phyloP scores from a whole-genome alignment of 2,113 vertebrate genomes.

The Paraplagusia blochii region DNA sequence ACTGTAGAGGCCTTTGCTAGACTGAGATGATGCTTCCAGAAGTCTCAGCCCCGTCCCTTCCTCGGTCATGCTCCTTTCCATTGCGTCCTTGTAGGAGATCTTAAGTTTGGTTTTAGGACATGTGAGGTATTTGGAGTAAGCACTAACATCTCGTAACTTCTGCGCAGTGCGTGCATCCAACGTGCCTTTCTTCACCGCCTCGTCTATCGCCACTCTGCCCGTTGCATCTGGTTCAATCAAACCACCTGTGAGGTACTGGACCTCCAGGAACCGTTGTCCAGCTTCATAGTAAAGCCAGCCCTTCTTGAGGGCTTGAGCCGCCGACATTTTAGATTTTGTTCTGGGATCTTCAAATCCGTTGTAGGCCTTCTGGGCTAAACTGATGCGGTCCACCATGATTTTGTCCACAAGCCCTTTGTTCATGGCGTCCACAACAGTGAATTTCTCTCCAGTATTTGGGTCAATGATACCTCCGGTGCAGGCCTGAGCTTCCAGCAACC shows the following conservation, averaged over 20 bases:
- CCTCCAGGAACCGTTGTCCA: slow-evolving; percentile 94
- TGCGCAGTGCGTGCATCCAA: slow-evolving; percentile 91
- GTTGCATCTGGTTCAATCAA: slow-evolving; percentile 87
- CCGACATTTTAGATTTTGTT: slow-evolving; percentile 97
- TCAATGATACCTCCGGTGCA: slow-evolving; percentile 96
- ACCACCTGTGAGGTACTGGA: slow-evolving; percentile 95
- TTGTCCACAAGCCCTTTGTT: slow-evolving; percentile 90
- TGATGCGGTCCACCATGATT: slow-evolving; percentile 97
- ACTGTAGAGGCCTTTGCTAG: slow-evolving; percentile 95
- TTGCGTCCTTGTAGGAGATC: slow-evolving; percentile 97
- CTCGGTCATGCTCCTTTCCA: slow-evolving; percentile 96
- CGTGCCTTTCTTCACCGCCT: slow-evolving; percentile 88
- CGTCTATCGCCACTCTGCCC: slow-evolving; percentile 85
- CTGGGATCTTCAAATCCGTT: slow-evolving; percentile 95
- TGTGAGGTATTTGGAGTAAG: slow-evolving; percentile 94
- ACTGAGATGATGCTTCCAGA: slow-evolving; percentile 90
- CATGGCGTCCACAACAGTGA: slow-evolving; percentile 82
- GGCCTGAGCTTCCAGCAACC: slow-evolving; percentile 92
- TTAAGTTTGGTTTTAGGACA: slow-evolving; percentile 98
- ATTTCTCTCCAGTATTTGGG: slow-evolving; percentile 86
- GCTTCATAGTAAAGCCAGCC: slow-evolving; percentile 98
- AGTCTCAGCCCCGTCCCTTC: slow-evolving; percentile 88
- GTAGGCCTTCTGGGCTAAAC: slow-evolving; percentile 93
- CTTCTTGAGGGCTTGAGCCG: slow-evolving; percentile 95
- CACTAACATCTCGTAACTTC: slow-evolving; percentile 89